phyloP scores from a whole-genome alignment of 2,797 vertebrate species.

The Enteromius radiatus region DNA sequence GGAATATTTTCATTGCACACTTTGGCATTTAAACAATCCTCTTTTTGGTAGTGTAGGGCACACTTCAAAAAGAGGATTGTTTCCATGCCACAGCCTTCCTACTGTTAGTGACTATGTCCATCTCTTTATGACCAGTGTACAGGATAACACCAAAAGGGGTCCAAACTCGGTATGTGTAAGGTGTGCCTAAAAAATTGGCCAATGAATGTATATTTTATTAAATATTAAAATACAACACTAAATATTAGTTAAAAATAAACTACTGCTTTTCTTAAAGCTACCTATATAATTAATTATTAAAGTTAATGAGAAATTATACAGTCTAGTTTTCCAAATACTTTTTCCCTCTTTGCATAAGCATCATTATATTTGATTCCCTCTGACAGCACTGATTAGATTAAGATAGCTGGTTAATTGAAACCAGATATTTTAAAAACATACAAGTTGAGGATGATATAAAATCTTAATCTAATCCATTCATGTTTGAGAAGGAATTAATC shows the following conservation, averaged over 20 bases:
- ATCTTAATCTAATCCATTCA: not conserved
- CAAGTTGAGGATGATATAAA: not conserved
- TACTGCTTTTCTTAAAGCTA: not conserved
- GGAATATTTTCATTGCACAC: not conserved
- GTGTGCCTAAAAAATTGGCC: not conserved
- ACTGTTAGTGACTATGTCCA: not conserved
- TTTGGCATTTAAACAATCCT: too few species aligned
- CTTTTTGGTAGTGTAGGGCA: too few species aligned
- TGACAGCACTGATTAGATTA: slow-evolving; percentile 26
- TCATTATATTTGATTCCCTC: not conserved
- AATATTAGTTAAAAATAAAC: not conserved
- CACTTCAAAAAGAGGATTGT: not conserved
- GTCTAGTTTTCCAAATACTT: slow-evolving; percentile 1
- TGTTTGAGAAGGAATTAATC: slow-evolving; percentile 1
- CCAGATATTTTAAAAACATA: slow-evolving; percentile 16
- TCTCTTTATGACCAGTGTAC: not conserved
- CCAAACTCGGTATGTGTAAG: not conserved
- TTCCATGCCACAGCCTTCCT: not conserved
- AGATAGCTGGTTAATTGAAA: not conserved
- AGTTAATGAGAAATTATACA: not conserved
- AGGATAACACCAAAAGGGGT: not conserved
- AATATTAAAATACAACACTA: not conserved
- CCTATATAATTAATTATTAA: not conserved
- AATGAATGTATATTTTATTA: not conserved
- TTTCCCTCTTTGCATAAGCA: not conserved